Conservation (phyloP, 2,888 invertebrate genomes). For the Rhynchonema sp. region DNA sequence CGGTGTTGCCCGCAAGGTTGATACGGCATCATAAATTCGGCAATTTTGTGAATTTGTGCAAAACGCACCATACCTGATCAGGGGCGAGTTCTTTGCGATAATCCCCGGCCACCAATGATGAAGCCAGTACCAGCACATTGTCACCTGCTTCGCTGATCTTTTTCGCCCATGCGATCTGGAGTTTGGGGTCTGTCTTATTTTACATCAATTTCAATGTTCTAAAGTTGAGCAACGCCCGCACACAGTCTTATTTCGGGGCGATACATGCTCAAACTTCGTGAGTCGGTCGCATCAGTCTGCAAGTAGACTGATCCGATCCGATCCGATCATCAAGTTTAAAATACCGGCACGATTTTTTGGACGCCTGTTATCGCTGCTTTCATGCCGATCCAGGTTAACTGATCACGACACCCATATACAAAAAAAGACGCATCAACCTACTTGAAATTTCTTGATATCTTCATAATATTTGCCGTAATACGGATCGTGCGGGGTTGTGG, state of each 20-base stretch:
- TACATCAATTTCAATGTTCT: background rate
- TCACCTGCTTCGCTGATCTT: background rate
- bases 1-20: background rate
- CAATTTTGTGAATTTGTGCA: background rate
- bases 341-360: background rate
- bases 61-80: background rate
- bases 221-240: background rate
- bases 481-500: background rate
- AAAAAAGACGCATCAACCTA: background rate
- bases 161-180: background rate
- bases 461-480: background rate
- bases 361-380: no score
- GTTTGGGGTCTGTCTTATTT: background rate
- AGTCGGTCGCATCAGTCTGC: no score
- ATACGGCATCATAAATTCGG: background rate
- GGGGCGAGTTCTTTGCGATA: background rate
- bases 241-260: no score
- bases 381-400: no score
- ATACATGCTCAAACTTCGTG: no score
- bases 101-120: background rate
- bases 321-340: background rate
- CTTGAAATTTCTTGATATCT: background rate
- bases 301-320: no score
- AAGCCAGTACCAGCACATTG: background rate
- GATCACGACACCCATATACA: background rate